Base-by-base conservation (phyloP, 1,140 invertebrate genomes). In the Episyrphus balteatus region DNA sequence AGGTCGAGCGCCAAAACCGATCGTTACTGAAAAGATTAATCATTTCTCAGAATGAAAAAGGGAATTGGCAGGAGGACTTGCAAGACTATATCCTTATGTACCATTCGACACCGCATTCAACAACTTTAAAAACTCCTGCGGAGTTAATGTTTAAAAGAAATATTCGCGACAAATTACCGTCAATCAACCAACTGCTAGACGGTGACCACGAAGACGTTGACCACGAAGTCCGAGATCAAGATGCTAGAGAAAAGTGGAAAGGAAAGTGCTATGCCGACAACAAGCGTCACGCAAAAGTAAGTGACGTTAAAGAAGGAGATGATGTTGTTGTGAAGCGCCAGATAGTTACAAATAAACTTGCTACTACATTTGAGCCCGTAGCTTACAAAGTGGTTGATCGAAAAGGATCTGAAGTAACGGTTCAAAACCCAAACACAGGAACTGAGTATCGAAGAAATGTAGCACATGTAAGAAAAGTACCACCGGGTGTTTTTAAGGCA, bases 51-150 rank as follows among this genome's bases (percentile, higher is more conserved):
- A 30, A 50, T 10, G 48, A 55, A 31, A 47, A 52, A 18, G 12
- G 36, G 17, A 44, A 59, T 42, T 55, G 46, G 46, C 39, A 55
- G 49, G 47, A 57, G 51, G 51, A 52, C 9, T 21, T 62, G n/a
- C 14, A 21, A 10, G 48, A 55, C 36, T 66, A 61, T 43, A 15
- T 57, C 15, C 42, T 66, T n/a, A 63, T 60, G 55, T 62, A 66
- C 45, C 56, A 53, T 14, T 39, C 38, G 6, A 66, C 55, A n/a
- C 58, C 53, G 1, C 55, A 62, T 39, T 36, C 50, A 34, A n/a
- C n/a, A 34, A 34, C 33, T 10, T n/a, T 34, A n/a, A 34, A 34
- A 34, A 34, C 33, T 9, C 33, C 33, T 10, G 33, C 33, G n/a
- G 33, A 34, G 33, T n/a, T 34, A 9, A 34, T 34, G 33, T 34